A percentile compares a stretch with the other conserved stretches of the same genome.
Conservation (phyloP, 2,888 invertebrate genomes). For the Julus scandinavius region DNA sequence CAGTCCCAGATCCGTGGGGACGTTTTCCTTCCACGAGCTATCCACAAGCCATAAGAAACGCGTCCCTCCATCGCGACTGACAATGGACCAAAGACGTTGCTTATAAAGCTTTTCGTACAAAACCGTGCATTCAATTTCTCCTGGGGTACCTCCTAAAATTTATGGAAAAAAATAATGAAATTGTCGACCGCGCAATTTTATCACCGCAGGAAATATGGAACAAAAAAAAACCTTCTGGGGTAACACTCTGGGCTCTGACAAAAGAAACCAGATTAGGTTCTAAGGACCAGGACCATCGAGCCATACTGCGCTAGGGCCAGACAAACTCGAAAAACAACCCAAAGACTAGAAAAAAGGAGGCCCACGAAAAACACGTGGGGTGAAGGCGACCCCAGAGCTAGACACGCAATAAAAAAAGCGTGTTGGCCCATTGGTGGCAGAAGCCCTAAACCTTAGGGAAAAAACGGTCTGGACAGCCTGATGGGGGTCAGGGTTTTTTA, state of each 20-base stretch:
- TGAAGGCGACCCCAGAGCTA: neutral
- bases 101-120: neutral
- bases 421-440: neutral
- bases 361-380: conserved; percentile 20
- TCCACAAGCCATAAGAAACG: conserved; percentile 8
- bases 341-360: neutral
- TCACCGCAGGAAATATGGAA: neutral
- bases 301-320: conserved; percentile 2
- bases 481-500: neutral
- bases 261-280: conserved; percentile 34
- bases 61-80: neutral
- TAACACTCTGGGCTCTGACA: neutral
- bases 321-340: neutral
- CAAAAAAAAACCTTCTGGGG: neutral
- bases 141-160: neutral
- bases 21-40: conserved; percentile 21
- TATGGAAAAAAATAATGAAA: neutral
- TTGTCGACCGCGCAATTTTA: neutral
- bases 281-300: neutral
- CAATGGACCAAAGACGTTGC: neutral
- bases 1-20: neutral
- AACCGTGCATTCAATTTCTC: neutral
- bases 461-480: conserved; percentile 29
- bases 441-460: neutral
- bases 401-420: neutral